Evolutionary conservation across 2,888 invertebrate species (phyloP).

Genomic region (Stenotaenia linearis): DNA sequence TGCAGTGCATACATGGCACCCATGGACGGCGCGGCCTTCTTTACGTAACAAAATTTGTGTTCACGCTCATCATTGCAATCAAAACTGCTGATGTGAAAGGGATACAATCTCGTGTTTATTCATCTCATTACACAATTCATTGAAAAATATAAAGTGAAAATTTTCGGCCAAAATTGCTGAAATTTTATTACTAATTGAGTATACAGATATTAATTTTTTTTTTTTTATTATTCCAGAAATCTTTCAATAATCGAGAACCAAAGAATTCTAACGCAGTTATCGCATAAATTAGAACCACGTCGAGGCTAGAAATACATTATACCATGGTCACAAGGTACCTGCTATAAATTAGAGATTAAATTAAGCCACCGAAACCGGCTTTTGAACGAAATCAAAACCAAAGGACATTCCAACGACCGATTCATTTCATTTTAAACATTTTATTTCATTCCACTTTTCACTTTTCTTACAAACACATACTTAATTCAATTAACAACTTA

Average conservation of each 20-base stretch:
- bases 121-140: no score
- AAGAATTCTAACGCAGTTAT: slow-evolving; percentile 65
- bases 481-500: no score
- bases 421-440: no score
- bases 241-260: slow-evolving; percentile 69
- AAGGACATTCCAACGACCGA: not conserved
- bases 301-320: slow-evolving; percentile 10
- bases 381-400: not conserved
- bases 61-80: no score
- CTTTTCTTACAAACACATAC: slow-evolving; percentile 5
- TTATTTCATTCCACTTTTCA: not conserved
- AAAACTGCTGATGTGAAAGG: no score
- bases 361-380: not conserved
- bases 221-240: slow-evolving; percentile 27
- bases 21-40: no score
- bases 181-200: not conserved
- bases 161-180: no score
- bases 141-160: no score
- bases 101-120: no score
- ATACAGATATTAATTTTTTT: not conserved
- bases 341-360: slow-evolving; percentile 26
- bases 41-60: no score
- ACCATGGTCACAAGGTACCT: slow-evolving; percentile 13
- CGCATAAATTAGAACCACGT: slow-evolving; percentile 64
- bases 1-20: no score